phyloP scores from a whole-genome alignment of 2,888 invertebrate species.

The Pseudococcus longispinus region DNA sequence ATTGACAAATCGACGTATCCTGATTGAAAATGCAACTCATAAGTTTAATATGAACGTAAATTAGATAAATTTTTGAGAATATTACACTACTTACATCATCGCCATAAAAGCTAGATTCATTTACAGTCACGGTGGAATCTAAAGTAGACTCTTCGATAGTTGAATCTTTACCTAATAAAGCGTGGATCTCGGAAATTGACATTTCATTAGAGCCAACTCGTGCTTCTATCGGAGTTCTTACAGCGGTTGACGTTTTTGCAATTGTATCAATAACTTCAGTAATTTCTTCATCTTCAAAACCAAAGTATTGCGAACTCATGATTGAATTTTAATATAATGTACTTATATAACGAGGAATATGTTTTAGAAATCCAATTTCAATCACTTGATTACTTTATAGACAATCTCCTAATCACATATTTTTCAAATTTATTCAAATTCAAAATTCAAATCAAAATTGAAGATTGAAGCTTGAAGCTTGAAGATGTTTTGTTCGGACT shows the following conservation, averaged over 20 bases:
- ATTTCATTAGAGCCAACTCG: background rate
- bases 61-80: background rate
- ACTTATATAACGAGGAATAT: too few species aligned
- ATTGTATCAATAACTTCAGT: background rate
- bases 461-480: too few species aligned
- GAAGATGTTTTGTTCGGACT: too few species aligned
- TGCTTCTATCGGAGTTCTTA: background rate
- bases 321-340: too few species aligned
- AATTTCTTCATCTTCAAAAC: background rate
- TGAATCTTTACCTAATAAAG: background rate
- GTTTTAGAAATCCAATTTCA: too few species aligned
- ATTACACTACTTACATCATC: background rate
- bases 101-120: slow-evolving; percentile 19
- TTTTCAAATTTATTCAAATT: too few species aligned
- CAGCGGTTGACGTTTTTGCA: too few species aligned
- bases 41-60: background rate
- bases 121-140: background rate
- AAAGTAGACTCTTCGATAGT: background rate
- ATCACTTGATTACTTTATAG: too few species aligned
- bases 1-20: background rate
- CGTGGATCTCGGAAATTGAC: background rate
- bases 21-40: background rate
- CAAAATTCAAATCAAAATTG: too few species aligned
- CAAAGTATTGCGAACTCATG: slow-evolving; percentile 13
- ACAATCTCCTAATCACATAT: too few species aligned